Percentiles rank a stretch among this genome's conserved stretches.
Conservation (phyloP, 2,113 vertebrate genomes). For the Nicator chloris region DNA sequence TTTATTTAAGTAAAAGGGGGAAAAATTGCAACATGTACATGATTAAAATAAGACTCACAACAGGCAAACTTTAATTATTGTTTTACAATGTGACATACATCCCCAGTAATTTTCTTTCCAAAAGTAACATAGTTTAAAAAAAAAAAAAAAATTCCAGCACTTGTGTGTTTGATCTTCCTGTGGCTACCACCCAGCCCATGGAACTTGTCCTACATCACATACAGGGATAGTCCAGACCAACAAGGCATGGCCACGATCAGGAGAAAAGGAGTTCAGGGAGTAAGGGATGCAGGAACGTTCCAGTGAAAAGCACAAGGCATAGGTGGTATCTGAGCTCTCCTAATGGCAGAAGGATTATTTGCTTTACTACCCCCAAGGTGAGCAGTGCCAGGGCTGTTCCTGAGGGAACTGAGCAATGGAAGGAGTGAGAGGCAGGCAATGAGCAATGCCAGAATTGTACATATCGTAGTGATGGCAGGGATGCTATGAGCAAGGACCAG, state of each 20-base stretch:
- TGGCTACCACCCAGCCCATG: neutral
- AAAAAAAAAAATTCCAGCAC: neutral
- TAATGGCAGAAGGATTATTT: neutral
- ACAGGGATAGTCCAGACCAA: neutral
- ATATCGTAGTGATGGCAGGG: neutral
- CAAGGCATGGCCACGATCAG: accelerated
- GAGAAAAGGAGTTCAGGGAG: neutral
- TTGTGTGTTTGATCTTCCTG: neutral
- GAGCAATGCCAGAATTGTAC: neutral
- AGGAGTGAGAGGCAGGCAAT: neutral
- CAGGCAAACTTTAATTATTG: neutral
- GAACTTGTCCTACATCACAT: neutral
- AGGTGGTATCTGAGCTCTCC: neutral
- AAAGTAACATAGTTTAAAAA: neutral
- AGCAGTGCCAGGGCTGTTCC: neutral
- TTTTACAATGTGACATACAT: neutral
- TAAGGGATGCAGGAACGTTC: neutral
- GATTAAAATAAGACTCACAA: neutral
- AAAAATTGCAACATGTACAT: neutral
- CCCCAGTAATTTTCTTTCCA: neutral
- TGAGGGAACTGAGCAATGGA: neutral
- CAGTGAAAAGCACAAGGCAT: neutral
- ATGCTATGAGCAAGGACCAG: neutral
- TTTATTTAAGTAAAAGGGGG: neutral
- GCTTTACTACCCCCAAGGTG: neutral